Percentiles rank a stretch among this genome's conserved stretches.
These are phyloP conservation scores for Pachyrhynchus sulphureomaculatus DNA, from an alignment of 1,140 invertebrate genomes.

Conservation along the genomic window DNA sequence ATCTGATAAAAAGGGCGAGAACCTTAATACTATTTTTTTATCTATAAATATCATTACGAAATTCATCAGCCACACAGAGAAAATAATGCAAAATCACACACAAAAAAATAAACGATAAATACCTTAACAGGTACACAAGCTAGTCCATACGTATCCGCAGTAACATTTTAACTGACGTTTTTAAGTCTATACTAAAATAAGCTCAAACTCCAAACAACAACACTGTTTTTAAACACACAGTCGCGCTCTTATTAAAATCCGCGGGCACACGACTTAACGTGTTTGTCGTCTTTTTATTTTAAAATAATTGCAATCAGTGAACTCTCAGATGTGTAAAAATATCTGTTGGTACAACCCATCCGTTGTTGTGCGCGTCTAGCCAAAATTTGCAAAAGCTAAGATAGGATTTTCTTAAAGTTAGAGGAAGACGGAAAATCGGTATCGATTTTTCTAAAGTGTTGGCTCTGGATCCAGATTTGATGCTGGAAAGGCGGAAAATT, in stretches of 20 bases:
- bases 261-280: conserved; percentile 1
- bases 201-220: background rate
- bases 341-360: conserved; percentile 32
- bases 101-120: background rate
- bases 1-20: background rate
- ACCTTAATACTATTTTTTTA: too few species aligned
- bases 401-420: conserved; percentile 2
- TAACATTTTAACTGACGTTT: background rate
- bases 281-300: conserved; percentile 1
- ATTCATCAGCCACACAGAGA: too few species aligned
- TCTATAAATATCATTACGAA: too few species aligned
- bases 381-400: conserved; percentile 14
- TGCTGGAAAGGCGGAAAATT: conserved; percentile 16
- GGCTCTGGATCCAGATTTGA: conserved; percentile 26
- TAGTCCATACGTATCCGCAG: conserved; percentile 4
- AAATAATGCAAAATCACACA: background rate
- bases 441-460: conserved; percentile 30
- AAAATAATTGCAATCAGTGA: conserved; percentile 11
- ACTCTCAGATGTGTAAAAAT: conserved; percentile 18
- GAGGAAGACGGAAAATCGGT: conserved; percentile 7
- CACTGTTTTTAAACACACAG: conserved; percentile 4
- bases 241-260: background rate
- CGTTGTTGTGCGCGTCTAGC: conserved; percentile 27
- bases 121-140: background rate
- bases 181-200: background rate